Evolutionary conservation across 2,113 vertebrate genomes (phyloP), one percentile per base, ranked within the genome.

Genomic region (Paramormyrops kingsleyae): DNA sequence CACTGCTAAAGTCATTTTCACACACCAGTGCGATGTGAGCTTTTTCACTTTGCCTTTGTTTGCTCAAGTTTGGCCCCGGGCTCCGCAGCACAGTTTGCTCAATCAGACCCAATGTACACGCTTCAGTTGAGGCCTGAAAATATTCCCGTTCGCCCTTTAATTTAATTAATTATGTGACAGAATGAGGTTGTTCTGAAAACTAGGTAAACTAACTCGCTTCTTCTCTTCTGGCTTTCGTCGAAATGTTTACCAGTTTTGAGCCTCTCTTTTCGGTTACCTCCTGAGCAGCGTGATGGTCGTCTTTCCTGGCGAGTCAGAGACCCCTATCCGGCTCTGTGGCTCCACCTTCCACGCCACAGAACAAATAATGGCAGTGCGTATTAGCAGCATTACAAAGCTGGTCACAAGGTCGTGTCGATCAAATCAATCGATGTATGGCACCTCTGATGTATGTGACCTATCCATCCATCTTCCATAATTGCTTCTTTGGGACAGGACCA

Each of bases 161-260:
- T 89, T 77, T 44, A 87, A 62, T 56, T 17, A 89, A 85, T 66
- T 89, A 86, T 50, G 56, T 90, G 89, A 90, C 89, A 87, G 84
- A 90, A 87, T 90, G 83, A 83, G 89, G 83, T 52, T 85, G 50
- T 86, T 74, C 84, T 86, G 89, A 87, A 87, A 49, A 74, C 46
- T 7, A 83, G 49, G 66, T 49, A 46, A 17, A 42, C 50, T 52
- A 80, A 77, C 27, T 52, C 47, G 27, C 47, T 49, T 42, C 17
- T 49, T 19, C n/a, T 50, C 24, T 47, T 50, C 15, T 6, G 24
- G 46, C 44, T 47, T n/a, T 2, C 12, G 17, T n/a, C n/a, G 2
- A 50, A 86, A 86, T 19, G n/a, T n/a, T 21, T 49, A 50, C 42
- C 13, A 31, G 46, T 3, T 49, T 5, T 15, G 12, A 27, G 6